Conservation (phyloP, 2,888 invertebrate genomes). For the Drosophila algonquin region DNA sequence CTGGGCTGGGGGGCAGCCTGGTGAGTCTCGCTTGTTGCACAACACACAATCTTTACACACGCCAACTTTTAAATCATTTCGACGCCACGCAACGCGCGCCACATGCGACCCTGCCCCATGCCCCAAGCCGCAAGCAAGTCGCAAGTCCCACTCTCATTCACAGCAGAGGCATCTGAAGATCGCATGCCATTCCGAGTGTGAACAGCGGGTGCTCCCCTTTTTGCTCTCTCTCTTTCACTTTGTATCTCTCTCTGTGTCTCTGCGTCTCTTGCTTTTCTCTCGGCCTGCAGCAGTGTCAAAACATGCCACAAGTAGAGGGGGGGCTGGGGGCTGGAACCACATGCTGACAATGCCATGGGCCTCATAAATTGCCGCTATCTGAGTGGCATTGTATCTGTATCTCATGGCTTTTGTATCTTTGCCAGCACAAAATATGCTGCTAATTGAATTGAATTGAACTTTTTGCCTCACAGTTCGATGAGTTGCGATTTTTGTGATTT, state of each 20-base stretch:
- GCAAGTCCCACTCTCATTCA: slow-evolving; percentile 21
- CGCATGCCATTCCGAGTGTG: slow-evolving; percentile 65
- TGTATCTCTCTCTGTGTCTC: neutral
- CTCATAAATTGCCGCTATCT: slow-evolving; percentile 72
- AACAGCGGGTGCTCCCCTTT: slow-evolving; percentile 61
- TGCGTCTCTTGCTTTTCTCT: neutral
- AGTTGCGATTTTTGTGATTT: slow-evolving; percentile 65
- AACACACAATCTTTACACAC: slow-evolving; percentile 22
- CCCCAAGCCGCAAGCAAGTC: neutral
- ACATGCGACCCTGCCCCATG: slow-evolving; percentile 28
- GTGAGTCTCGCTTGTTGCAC: slow-evolving; percentile 1
- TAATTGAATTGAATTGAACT: slow-evolving; percentile 72
- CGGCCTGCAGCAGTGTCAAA: slow-evolving; percentile 45
- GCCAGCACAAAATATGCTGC: slow-evolving; percentile 61
- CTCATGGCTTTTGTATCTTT: slow-evolving; percentile 40
- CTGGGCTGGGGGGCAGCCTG: neutral
- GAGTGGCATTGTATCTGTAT: slow-evolving; percentile 49
- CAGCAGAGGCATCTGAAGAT: slow-evolving; percentile 60
- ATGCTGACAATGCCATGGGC: slow-evolving; percentile 63
- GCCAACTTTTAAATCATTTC: slow-evolving; percentile 64
- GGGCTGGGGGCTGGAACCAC: slow-evolving; percentile 36
- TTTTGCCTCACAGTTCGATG: slow-evolving; percentile 64
- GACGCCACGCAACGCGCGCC: slow-evolving; percentile 56
- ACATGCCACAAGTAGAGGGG: slow-evolving; percentile 31
- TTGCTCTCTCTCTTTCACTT: neutral